These are phyloP conservation scores for Hydrotaea diabolus DNA, from an alignment of 2,888 invertebrate species.

Conservation along the genomic window DNA sequence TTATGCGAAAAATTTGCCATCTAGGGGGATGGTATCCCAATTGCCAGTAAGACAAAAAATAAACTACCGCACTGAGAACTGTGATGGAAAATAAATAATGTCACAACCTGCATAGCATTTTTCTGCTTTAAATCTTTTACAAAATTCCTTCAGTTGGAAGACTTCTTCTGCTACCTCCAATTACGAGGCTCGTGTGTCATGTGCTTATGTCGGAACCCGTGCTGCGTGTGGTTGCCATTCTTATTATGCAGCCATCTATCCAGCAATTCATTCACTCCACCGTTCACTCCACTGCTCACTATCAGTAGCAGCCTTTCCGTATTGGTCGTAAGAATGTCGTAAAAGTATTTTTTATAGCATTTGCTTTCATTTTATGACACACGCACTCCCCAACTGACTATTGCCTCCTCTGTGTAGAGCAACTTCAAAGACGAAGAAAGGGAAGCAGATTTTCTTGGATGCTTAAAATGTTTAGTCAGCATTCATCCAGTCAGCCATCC, in stretches of 20 bases:
- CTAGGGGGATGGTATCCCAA: not conserved
- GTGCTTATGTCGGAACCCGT: not conserved
- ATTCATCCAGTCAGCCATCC: slow-evolving; percentile 36
- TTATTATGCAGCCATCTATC: slow-evolving; percentile 20
- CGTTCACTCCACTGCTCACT: not conserved
- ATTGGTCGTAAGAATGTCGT: slow-evolving; percentile 69
- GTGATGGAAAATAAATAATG: not conserved
- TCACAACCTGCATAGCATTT: not conserved
- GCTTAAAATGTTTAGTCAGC: slow-evolving; percentile 62
- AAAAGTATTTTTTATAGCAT: slow-evolving; percentile 69
- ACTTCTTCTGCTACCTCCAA: slow-evolving; percentile 6
- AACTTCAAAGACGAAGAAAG: slow-evolving; percentile 15
- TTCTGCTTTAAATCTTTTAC: not conserved
- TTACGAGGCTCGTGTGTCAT: slow-evolving; percentile 24
- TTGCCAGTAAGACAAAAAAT: not conserved
- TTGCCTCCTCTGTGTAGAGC: slow-evolving; percentile 3
- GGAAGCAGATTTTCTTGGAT: not conserved
- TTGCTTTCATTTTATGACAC: slow-evolving; percentile 67
- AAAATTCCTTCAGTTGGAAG: not conserved
- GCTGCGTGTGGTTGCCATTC: not conserved
- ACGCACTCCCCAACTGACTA: slow-evolving; percentile 44
- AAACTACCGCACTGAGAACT: too few species aligned
- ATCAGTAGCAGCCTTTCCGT: slow-evolving; percentile 61
- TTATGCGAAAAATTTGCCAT: not conserved
- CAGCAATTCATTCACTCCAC: slow-evolving; percentile 41